Conservation (phyloP, 2,113 vertebrate genomes). For the Cygnus buccinator region DNA sequence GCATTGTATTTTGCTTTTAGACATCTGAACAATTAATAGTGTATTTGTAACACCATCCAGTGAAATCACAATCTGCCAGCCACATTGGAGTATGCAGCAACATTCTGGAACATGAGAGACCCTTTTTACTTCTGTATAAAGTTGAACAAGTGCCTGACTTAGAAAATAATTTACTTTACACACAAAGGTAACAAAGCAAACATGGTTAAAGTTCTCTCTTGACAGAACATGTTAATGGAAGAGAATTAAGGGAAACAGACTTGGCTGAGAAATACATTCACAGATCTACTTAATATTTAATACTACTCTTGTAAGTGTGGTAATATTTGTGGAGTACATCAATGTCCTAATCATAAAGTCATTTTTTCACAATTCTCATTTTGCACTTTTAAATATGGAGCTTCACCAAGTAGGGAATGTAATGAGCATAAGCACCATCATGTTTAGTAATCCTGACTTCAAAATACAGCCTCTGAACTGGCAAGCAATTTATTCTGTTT, state of each 20-base stretch:
- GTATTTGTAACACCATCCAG: neutral
- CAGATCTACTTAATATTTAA: neutral
- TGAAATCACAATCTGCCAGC: neutral
- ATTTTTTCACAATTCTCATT: neutral
- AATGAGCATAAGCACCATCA: constrained; percentile 42
- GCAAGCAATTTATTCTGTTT: constrained; percentile 78
- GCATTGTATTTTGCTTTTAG: neutral
- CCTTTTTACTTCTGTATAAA: neutral
- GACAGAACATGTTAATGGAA: neutral
- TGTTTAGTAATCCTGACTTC: constrained; percentile 62
- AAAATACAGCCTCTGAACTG: constrained; percentile 74
- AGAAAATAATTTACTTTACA: neutral
- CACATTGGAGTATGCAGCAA: neutral
- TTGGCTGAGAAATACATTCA: neutral
- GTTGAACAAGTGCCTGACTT: neutral
- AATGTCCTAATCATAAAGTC: neutral
- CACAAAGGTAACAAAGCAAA: neutral
- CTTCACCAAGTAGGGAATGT: constrained; percentile 25
- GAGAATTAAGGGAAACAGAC: neutral
- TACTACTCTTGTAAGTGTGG: neutral
- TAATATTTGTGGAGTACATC: neutral
- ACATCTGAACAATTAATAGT: neutral
- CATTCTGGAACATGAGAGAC: neutral
- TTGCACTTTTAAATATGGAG: constrained; percentile 4
- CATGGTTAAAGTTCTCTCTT: neutral